phyloP scores from a whole-genome alignment of 2,797 vertebrate species.

The Brotula barbata region DNA sequence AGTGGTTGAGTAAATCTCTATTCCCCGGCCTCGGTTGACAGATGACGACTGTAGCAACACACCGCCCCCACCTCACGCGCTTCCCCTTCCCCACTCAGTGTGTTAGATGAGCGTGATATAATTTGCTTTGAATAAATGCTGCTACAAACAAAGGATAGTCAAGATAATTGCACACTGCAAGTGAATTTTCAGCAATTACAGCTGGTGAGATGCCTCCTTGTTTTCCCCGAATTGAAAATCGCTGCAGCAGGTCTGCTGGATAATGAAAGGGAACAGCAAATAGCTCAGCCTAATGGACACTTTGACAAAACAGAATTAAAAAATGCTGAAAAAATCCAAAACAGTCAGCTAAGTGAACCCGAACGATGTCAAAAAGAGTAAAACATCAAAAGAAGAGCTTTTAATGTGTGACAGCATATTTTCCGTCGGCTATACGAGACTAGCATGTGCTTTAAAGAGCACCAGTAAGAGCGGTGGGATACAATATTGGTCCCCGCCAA shows the following conservation, averaged over 20 bases:
- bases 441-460: too few species aligned
- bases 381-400: constrained; percentile 15
- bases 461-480: too few species aligned
- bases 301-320: constrained; percentile 38
- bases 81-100: constrained; percentile 16
- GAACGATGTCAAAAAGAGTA: constrained; percentile 16
- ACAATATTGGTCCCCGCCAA: too few species aligned
- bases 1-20: constrained; percentile 22
- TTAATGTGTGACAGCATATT: constrained; percentile 41
- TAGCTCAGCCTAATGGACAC: constrained; percentile 27
- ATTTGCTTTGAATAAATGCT: constrained; percentile 41
- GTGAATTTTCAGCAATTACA: constrained; percentile 40
- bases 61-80: neutral
- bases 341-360: constrained; percentile 37
- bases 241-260: constrained; percentile 21
- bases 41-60: constrained; percentile 23
- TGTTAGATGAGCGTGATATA: constrained; percentile 17
- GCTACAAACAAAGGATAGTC: constrained; percentile 22
- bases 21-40: constrained; percentile 23
- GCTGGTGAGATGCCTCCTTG: constrained; percentile 3
- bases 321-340: constrained; percentile 21
- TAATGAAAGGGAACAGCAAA: constrained; percentile 46
- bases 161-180: constrained; percentile 53
- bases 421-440: too few species aligned
- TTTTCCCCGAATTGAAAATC: constrained; percentile 36